phyloP scores from a whole-genome alignment of 2,797 vertebrate genomes.

The Lithobates pipiens region DNA sequence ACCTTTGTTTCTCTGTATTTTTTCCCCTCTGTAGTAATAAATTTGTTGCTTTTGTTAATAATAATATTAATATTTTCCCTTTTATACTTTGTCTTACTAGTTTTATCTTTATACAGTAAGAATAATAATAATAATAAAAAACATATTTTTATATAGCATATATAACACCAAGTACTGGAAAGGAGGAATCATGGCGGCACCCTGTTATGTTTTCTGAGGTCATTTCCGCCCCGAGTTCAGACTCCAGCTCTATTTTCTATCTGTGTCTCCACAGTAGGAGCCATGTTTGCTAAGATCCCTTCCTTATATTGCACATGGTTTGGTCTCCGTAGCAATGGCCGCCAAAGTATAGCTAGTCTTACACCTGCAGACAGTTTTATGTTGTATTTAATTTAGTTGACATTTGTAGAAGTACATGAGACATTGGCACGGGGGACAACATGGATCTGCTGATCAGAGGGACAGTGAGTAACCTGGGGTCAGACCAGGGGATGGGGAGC shows the following conservation, averaged over 20 bases:
- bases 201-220: not conserved
- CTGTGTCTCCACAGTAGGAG: not conserved
- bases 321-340: constrained; percentile 2
- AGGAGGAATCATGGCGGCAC: constrained; percentile 19
- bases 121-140: too few relatives aligned
- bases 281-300: not conserved
- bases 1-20: too few relatives aligned
- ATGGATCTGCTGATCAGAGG: constrained; percentile 56
- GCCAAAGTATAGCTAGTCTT: fast-evolving
- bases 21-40: too few relatives aligned
- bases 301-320: fast-evolving
- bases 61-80: too few relatives aligned
- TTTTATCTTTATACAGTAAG: too few relatives aligned
- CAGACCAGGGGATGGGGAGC: not conserved
- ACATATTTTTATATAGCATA: not conserved
- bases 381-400: not conserved
- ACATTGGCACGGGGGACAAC: not conserved
- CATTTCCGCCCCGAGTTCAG: constrained; percentile 8
- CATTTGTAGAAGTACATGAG: constrained; percentile 14
- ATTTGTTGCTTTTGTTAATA: too few relatives aligned
- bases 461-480: constrained; percentile 20
- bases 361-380: not conserved
- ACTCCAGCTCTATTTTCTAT: too few relatives aligned
- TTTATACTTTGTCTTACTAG: too few relatives aligned
- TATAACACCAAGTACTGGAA: not conserved